phyloP scores from a whole-genome alignment of 2,113 vertebrate genomes.

The Aptenodytes forsteri region DNA sequence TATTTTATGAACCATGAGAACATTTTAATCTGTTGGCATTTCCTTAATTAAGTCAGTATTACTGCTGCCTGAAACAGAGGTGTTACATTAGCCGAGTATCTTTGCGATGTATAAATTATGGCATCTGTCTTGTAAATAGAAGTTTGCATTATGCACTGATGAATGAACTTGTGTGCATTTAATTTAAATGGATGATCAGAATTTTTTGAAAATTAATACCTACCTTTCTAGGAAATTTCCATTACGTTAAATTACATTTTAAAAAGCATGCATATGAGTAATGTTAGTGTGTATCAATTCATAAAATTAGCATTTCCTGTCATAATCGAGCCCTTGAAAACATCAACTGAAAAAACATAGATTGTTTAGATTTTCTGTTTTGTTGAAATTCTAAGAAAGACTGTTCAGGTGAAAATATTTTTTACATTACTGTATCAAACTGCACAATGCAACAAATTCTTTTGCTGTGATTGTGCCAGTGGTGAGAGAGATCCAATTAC shows the following conservation, averaged over 20 bases:
- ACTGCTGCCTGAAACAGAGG: neutral
- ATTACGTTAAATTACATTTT: neutral
- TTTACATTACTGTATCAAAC: neutral
- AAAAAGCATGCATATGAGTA: neutral
- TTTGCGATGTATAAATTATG: neutral
- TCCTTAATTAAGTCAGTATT: neutral
- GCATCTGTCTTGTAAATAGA: neutral
- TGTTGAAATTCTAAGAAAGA: neutral
- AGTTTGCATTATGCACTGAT: neutral
- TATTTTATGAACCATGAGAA: neutral
- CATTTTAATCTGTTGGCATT: constrained; percentile 1
- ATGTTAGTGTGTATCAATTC: neutral
- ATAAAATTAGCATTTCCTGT: neutral
- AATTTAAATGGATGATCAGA: neutral
- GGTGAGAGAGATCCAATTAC: neutral
- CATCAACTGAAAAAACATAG: neutral
- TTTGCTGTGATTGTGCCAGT: neutral
- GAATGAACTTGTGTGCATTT: neutral
- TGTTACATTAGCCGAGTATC: neutral
- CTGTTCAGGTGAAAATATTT: neutral
- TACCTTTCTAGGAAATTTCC: neutral
- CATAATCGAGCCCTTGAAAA: neutral
- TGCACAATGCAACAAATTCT: neutral
- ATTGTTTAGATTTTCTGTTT: neutral
- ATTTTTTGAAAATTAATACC: neutral